Conservation (phyloP, 2,797 vertebrate species). For the Aldrovandia affinis region DNA sequence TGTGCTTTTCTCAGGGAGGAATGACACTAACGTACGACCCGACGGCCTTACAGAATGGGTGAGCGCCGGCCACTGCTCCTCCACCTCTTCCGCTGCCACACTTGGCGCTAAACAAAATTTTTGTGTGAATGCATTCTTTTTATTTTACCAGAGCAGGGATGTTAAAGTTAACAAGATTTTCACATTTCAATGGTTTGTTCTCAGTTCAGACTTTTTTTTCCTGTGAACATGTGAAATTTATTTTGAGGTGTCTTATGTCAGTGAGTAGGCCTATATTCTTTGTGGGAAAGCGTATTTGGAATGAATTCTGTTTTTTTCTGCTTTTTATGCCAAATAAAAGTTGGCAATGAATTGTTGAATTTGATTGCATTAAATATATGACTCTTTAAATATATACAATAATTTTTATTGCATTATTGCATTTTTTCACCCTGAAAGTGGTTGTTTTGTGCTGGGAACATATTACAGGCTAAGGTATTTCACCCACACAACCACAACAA, state of each 20-base stretch:
- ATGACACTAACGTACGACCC: constrained; percentile 22
- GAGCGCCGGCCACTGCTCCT: background rate
- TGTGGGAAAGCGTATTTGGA: background rate
- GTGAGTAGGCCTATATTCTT: too few relatives aligned
- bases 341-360: background rate
- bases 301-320: background rate
- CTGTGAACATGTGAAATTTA: background rate
- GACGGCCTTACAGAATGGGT: constrained; percentile 21
- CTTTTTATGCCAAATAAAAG: background rate
- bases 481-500: background rate
- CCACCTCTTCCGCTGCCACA: background rate
- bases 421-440: too few relatives aligned
- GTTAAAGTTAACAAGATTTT: background rate
- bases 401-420: background rate
- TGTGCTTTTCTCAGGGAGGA: background rate
- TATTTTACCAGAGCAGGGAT: background rate
- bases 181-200: background rate
- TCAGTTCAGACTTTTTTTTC: background rate
- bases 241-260: too few relatives aligned
- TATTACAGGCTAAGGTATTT: background rate
- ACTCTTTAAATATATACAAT: background rate
- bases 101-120: background rate
- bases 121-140: background rate
- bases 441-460: background rate
- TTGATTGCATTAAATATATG: background rate